These are phyloP conservation scores for Crocidura indochinensis DNA, from an alignment of 2,797 vertebrate genomes.

Conservation along the genomic window DNA sequence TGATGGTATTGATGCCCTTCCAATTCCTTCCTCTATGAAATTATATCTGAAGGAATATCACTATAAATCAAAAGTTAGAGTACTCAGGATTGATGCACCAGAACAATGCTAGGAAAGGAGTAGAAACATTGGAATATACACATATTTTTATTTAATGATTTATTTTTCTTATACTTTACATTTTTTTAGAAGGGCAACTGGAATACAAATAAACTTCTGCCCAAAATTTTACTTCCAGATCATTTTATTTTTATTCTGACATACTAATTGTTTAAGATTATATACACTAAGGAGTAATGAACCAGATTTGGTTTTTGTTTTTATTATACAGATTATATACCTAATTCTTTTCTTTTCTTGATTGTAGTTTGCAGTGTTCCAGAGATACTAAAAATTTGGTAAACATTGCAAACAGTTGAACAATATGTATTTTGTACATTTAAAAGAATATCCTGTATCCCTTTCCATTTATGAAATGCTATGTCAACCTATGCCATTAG, in stretches of 20 bases:
- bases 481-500: constrained; percentile 79
- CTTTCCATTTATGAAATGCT: constrained; percentile 77
- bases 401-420: constrained; percentile 80
- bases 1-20: constrained; percentile 94
- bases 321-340: constrained; percentile 81
- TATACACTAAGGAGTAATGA: constrained; percentile 80
- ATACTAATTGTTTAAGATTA: constrained; percentile 77
- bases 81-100: constrained; percentile 91
- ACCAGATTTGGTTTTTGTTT: constrained; percentile 83
- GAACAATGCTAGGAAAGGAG: constrained; percentile 87
- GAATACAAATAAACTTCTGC: constrained; percentile 74
- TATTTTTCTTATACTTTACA: constrained; percentile 75
- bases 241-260: constrained; percentile 82
- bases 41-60: constrained; percentile 97
- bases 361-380: constrained; percentile 85
- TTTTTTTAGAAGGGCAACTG: constrained; percentile 80
- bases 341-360: constrained; percentile 84
- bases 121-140: background rate
- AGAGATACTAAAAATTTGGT: constrained; percentile 85
- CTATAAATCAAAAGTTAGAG: constrained; percentile 95
- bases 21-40: constrained; percentile 95
- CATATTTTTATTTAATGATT: constrained; percentile 77
- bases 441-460: constrained; percentile 83
- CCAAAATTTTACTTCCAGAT: constrained; percentile 82
- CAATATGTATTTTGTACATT: constrained; percentile 86